These are phyloP conservation scores for Sparus aurata DNA, from an alignment of 2,797 vertebrate species.

Conservation along the genomic window DNA sequence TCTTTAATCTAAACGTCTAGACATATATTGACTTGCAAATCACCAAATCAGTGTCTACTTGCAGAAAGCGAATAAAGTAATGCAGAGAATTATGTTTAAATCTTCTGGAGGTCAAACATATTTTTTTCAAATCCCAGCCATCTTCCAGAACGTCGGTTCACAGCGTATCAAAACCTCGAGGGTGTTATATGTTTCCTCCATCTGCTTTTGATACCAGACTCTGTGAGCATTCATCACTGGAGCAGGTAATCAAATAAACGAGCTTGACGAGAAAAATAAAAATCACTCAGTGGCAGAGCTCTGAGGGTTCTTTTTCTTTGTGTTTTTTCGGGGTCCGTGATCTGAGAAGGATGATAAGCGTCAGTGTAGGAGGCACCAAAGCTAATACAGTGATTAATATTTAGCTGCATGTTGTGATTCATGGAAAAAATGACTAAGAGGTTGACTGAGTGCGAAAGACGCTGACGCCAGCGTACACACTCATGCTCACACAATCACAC, in stretches of 20 bases:
- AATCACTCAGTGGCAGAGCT: conserved; percentile 33
- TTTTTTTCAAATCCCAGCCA: not conserved
- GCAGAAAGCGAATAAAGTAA: conserved; percentile 4
- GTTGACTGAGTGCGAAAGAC: conserved; percentile 65
- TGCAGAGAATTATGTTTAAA: not conserved
- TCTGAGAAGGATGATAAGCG: conserved; percentile 31
- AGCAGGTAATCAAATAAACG: conserved; percentile 53
- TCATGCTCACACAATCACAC: conserved; percentile 11
- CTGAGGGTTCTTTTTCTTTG: conserved; percentile 18
- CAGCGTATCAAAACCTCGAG: not conserved
- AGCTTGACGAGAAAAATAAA: conserved; percentile 36
- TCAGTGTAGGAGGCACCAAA: conserved; percentile 43
- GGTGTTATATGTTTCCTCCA: conserved; percentile 24
- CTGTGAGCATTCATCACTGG: conserved; percentile 40
- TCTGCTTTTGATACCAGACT: conserved; percentile 30
- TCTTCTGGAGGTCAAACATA: conserved; percentile 33
- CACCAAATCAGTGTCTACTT: not conserved
- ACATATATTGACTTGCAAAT: not conserved
- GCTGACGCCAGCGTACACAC: conserved; percentile 26
- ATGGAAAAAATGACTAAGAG: conserved; percentile 70
- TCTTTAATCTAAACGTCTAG: not conserved
- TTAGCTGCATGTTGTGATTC: conserved; percentile 70
- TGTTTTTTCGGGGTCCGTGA: conserved; percentile 22
- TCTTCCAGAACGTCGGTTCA: not conserved
- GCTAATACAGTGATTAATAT: conserved; percentile 63